Evolutionary conservation across 1,140 invertebrate genomes (phyloP), one percentile per base, ranked within the genome.

Genomic region (Tribolium castaneum): DNA sequence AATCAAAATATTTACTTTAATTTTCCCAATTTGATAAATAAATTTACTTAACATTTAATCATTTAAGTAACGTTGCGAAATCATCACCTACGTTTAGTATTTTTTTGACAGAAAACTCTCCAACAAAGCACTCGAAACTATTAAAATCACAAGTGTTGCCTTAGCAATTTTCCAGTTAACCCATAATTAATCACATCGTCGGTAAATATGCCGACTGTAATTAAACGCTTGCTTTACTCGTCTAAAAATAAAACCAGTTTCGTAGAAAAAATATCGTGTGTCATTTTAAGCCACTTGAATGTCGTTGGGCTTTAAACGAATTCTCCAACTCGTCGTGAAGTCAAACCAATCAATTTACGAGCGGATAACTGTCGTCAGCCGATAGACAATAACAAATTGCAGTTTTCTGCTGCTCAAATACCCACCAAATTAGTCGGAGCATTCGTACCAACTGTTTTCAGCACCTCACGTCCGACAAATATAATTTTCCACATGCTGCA

Each of bases 321-420:
- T 52, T 13, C 16, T 7, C 13, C 16, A 16, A 19, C 12, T 14
- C 51, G 51, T 12, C 51, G 51, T 19, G 6, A 52, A 52, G 51
- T 52, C 51, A 52, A 52, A 52, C 6, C 51, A 52, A 59, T 59
- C 54, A 59, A 59, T 59, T 59, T 59, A 30, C 25, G 54, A 25
- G 25, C 0, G 19, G 54, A 19, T 59, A 59, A 22, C 19, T 59
- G 54, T 59, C 54, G 19, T 59, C 54, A 25, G 3, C 5, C 54
- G 19, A 25, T 59, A 59, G 54, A 25, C 54, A 59, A 19, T 59
- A 59, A 59, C 19, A 59, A 59, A 59, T 59, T 59, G 10, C 54
- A 59, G 19, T 19, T 59, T 59, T 59, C 7, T 16, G 14, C 25
- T 59, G 51, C 6, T 12, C 6, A 7, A 52, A 52, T 52, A 45